These are phyloP conservation scores for Aethes cnicana DNA, from an alignment of 2,888 invertebrate genomes.

Conservation along the genomic window DNA sequence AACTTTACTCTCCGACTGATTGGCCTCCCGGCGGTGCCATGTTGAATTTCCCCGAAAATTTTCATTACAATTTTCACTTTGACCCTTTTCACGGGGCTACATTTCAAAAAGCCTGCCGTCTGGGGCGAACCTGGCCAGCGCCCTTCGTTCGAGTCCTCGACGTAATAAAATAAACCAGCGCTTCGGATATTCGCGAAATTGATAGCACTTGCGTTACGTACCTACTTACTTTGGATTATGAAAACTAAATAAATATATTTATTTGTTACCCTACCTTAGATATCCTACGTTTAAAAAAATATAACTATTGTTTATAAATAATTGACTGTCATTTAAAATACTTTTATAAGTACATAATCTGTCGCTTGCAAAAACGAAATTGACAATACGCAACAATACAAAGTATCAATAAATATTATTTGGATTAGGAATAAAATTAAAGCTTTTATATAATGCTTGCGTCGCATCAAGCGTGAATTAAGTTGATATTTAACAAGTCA, in stretches of 20 bases:
- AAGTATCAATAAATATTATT: no score
- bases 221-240: no score
- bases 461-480: conserved; percentile 5
- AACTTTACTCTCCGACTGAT: conserved; percentile 15
- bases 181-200: conserved; percentile 20
- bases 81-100: conserved; percentile 20
- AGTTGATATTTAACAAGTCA: not conserved
- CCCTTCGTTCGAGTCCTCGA: conserved; percentile 9
- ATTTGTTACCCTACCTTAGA: no score
- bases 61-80: conserved; percentile 24
- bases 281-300: no score
- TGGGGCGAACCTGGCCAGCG: not conserved
- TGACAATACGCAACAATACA: no score
- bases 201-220: conserved; percentile 23
- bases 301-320: no score
- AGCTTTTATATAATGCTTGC: conserved; percentile 15
- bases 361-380: no score
- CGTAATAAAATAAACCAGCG: conserved; percentile 27
- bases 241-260: no score
- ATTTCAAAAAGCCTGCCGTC: conserved; percentile 17
- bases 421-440: no score
- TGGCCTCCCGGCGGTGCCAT: conserved; percentile 1
- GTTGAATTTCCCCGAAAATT: conserved; percentile 12
- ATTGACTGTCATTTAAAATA: no score
- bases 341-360: no score